Base-by-base conservation (phyloP, 1,140 invertebrate genomes). In the Aradophagus sp. region DNA sequence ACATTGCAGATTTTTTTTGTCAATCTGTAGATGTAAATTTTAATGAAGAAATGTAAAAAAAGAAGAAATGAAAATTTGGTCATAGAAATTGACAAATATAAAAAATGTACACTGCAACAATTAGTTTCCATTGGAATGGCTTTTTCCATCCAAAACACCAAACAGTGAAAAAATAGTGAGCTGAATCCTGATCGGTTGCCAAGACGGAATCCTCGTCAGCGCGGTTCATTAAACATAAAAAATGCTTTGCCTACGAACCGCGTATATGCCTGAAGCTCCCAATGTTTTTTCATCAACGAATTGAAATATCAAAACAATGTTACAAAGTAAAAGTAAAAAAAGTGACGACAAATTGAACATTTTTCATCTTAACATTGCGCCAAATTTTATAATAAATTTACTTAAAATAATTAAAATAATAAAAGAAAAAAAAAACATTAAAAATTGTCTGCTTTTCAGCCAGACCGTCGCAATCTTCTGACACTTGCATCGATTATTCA, bases 161-260 rank as follows among this genome's bases (percentile, higher is more conserved):
- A 65, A 65, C 50, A 29, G 11, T 47, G 48, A 34, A 20, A 65
- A 65, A 67, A 58, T 45, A 50, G 45, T 58, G 36, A 45, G 10
- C 20, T 29, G 26, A 56, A 56, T 66, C 16, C 62, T 67, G 63
- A 67, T 36, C 45, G 13, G 12, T 19, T 67, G 63, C 63, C 55
- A 68, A 59, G 29, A 53, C 47, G n/a, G 32, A 39, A 50, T 50
- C 45, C 23, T 42, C 32, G 20, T 12, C 6, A 11, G 32, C 26
- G 39, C 34, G 52, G 44, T 56, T 53, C 55, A 39, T 65, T 65
- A 48, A 65, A 34, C 36, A 27, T 23, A 27, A 53, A 47, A 66
- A 66, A 50, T 55, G 15, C 19, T 8, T 17, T 15, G 27, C 10
- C 36, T 38, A 38, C 47, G 16, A 39, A n/a, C n/a, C n/a, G n/a